Evolutionary conservation across 2,888 invertebrate species (phyloP).

Genomic region (Acanthoscelides obtectus): DNA sequence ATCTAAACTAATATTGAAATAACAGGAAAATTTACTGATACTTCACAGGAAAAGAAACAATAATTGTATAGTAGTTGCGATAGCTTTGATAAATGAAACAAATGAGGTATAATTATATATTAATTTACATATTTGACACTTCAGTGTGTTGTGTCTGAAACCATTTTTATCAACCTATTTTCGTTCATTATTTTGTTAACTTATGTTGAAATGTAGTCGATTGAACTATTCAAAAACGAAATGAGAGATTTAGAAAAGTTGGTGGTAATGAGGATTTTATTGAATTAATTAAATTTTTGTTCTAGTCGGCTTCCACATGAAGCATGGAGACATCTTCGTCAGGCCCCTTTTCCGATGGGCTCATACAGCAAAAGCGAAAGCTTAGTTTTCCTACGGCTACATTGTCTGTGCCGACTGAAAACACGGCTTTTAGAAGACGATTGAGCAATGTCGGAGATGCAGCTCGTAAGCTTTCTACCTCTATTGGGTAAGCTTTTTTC

Average conservation of each 20-base stretch:
- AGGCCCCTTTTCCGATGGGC: background rate
- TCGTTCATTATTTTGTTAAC: background rate
- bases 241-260: too few species aligned
- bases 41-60: background rate
- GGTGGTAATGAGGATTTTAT: too few species aligned
- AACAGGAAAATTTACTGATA: background rate
- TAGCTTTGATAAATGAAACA: background rate
- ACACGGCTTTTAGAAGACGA: slow-evolving; percentile 48
- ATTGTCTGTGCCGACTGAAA: slow-evolving; percentile 30
- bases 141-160: background rate
- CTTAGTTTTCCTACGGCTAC: slow-evolving; percentile 56
- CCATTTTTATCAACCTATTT: background rate
- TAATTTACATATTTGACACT: background rate
- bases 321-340: background rate
- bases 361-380: slow-evolving; percentile 43
- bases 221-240: too few species aligned
- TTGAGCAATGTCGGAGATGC: slow-evolving; percentile 73
- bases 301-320: background rate
- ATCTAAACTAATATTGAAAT: background rate
- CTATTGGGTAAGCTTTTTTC: slow-evolving; percentile 55
- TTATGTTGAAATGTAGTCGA: too few species aligned
- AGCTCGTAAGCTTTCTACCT: slow-evolving; percentile 72
- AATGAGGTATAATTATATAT: background rate
- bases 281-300: too few species aligned
- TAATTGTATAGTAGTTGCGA: background rate